Evolutionary conservation across 2,797 vertebrate genomes (phyloP), one percentile per base, ranked within the genome.

Genomic region (Anguilla anguilla): DNA sequence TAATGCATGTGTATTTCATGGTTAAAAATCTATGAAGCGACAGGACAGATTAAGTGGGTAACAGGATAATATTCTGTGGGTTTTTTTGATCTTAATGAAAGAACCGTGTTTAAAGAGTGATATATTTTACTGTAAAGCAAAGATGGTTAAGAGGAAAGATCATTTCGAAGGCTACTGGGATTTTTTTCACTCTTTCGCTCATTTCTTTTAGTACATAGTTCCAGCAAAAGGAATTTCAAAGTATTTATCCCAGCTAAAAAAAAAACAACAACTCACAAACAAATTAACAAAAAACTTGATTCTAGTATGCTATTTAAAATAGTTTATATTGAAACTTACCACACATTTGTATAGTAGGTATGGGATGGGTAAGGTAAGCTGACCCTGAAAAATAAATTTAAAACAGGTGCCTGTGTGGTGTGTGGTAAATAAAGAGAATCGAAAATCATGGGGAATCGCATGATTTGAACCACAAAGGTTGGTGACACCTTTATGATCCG

Each of bases 81-180:
- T n/a, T 51, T 81, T 79, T 1, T 2, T 25, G 19, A 81, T 81
- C 35, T 43, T 39, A 79, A 17, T 3, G 31, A 51, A 49, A 49
- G 39, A 51, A 49, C 22, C 39, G 31, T 10, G 17, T 31, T 35
- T 7, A 72, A 17, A 17, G 13, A 79, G 11, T 43, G 13, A 5
- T 79, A 22, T 19, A 79, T 79, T 79, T 79, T 22, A 79, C 74
- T 43, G 74, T 79, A 79, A 79, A 79, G 74, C 5, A 79, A 10
- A 79, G 35, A 79, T 22, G 2, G 15, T 79, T 11, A 28, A 15
- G 59, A 61, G 19, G 59, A 17, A 17, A 25, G 22, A 61, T 53
- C 51, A 9, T 53, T 53, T 53, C 1, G 51, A 53, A 53, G 0
- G 51, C 2, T 11, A 53, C 11, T 53, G 51, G 51, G 51, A 53